Conservation (phyloP, 2,113 vertebrate genomes). For the Hemiscyllium ocellatum region DNA sequence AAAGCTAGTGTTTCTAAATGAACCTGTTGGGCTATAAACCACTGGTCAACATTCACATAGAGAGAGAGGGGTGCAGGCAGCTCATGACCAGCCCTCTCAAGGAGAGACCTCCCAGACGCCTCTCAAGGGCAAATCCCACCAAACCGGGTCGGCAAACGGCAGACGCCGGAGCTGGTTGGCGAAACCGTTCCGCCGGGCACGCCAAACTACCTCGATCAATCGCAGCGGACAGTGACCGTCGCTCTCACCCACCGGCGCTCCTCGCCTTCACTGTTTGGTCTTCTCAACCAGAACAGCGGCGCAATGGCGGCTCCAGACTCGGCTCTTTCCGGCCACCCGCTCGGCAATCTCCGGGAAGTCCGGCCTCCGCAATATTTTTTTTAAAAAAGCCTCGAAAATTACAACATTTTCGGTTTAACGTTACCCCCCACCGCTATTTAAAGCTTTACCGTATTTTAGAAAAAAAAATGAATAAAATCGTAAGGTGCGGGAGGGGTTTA, state of each 20-base stretch:
- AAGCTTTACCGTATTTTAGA: no score
- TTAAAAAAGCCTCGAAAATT: no score
- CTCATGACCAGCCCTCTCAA: not conserved
- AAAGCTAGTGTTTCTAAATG: no score
- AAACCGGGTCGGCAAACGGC: not conserved
- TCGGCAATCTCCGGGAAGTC: not conserved
- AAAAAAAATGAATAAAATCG: not conserved
- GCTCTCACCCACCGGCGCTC: not conserved
- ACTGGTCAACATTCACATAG: not conserved
- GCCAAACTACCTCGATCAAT: not conserved
- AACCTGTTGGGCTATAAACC: no score
- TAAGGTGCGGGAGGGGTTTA: no score
- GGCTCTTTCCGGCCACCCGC: not conserved
- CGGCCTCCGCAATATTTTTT: no score
- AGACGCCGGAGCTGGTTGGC: no score
- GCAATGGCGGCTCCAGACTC: slow-evolving; percentile 38
- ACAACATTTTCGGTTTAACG: no score
- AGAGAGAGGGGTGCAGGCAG: accelerated
- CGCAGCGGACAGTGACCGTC: not conserved
- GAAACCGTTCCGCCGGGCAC: no score
- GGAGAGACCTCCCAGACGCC: not conserved
- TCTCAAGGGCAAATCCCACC: slow-evolving; percentile 22
- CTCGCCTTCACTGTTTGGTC: not conserved
- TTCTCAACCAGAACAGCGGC: not conserved
- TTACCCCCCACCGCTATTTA: no score